Evolutionary conservation across 2,113 vertebrate species (phyloP).

Genomic region (Mobula hypostoma): DNA sequence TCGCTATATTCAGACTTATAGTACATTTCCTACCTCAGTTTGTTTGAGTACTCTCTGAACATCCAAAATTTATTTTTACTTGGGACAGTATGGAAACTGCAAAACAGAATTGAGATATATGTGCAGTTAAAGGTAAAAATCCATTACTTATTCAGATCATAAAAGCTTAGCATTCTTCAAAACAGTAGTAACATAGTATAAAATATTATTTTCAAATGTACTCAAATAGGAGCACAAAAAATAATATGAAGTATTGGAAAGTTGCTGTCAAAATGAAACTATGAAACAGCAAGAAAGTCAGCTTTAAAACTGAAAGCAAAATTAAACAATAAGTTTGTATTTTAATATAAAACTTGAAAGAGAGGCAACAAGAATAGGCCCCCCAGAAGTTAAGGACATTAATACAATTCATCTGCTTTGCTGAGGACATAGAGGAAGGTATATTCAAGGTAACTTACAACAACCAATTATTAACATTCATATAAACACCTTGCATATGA

Average conservation of each 20-base stretch:
- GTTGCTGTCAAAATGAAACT: neutral
- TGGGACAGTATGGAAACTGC: conserved; percentile 80
- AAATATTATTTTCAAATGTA: neutral
- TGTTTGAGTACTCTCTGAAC: conserved; percentile 61
- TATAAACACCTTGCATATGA: neutral
- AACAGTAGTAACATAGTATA: neutral
- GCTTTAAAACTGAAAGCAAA: neutral
- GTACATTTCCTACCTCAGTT: conserved; percentile 57
- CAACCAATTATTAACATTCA: neutral
- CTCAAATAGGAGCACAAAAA: neutral
- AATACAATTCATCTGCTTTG: neutral
- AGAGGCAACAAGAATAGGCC: neutral
- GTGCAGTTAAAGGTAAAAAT: neutral
- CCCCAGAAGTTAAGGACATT: neutral
- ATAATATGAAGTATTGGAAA: neutral
- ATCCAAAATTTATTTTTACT: conserved; percentile 73
- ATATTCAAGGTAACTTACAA: neutral
- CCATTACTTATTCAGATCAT: neutral
- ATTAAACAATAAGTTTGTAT: too few relatives aligned
- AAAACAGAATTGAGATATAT: neutral
- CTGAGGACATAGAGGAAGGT: neutral
- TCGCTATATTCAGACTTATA: neutral
- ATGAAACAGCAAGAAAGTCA: neutral
- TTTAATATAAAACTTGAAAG: neutral
- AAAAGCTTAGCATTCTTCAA: conserved; percentile 31